Evolutionary conservation across 2,113 vertebrate genomes (phyloP).

Genomic region (Gobiocypris rarus): DNA sequence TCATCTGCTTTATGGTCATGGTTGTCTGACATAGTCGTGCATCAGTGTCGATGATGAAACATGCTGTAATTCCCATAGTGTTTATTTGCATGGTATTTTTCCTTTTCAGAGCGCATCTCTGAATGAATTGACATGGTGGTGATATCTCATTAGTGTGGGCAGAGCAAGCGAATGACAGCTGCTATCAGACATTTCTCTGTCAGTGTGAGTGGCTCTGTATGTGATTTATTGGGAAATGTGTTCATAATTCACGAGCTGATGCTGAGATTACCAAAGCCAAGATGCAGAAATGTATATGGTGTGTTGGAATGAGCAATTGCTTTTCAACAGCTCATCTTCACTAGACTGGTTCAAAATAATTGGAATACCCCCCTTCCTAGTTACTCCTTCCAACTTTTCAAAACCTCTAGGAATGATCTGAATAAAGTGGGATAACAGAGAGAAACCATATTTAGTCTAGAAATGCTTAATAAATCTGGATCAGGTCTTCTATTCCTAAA

Average conservation of each 20-base stretch:
- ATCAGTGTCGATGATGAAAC: constrained; percentile 64
- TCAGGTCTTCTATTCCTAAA: background rate
- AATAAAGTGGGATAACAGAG: background rate
- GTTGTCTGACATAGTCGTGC: constrained; percentile 35
- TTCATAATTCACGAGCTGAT: constrained; percentile 32
- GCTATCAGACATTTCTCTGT: constrained; percentile 24
- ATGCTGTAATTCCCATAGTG: constrained; percentile 54
- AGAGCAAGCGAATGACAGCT: constrained; percentile 23
- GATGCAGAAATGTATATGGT: background rate
- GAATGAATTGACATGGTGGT: constrained; percentile 50
- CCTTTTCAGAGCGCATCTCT: constrained; percentile 39
- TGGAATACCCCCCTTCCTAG: constrained; percentile 15
- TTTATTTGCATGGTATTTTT: constrained; percentile 59
- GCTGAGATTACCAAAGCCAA: background rate
- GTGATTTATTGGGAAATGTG: background rate
- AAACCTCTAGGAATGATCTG: background rate
- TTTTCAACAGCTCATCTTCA: constrained; percentile 34
- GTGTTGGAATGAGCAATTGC: background rate
- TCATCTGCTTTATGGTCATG: constrained; percentile 37
- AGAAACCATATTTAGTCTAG: background rate
- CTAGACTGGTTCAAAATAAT: constrained; percentile 33
- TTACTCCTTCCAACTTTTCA: background rate
- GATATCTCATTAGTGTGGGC: constrained; percentile 36
- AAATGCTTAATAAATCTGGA: background rate
- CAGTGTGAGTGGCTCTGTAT: background rate